Base-by-base conservation (phyloP, 1,140 invertebrate genomes). In the Brachionus manjavacas region DNA sequence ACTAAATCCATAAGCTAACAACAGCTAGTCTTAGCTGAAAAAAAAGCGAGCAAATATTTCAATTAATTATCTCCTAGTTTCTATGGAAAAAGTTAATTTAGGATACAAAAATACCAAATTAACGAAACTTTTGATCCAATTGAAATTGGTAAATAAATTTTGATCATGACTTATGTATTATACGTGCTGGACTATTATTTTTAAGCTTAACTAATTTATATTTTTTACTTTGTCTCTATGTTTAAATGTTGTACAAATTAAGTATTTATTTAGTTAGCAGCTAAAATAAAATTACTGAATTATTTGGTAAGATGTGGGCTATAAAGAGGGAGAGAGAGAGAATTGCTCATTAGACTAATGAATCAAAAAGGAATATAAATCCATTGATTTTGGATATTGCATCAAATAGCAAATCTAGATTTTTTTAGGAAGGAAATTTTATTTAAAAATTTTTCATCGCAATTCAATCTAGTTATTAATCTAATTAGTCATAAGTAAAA, bases 321-420 rank as follows among this genome's bases (percentile, higher is more conserved):
- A 31, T 68, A 68, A 31, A 39, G 31, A 31, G 25, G 7, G 31
- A 35, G 28, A 23, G 60, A 23, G 60, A 31, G 11, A 31, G 25
- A 31, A 68, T 68, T n/a, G 25, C 25, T 31, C 25, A 68, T 68
- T 68, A 35, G 66, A 16, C 66, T 68, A 31, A 68, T 68, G 66
- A 68, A 68, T 68, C 31, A 25, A 68, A 68, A 68, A 68, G 52
- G 3, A 9, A 60, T 20, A 60, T 25, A 60, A 60, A 25, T 16
- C n/a, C 16, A 41, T 39, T 72, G 35, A 39, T 72, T 39, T 72
- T 43, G 31, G 68, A 41, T 72, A 72, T 72, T 72, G 8, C 12
- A 72, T 72, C 31, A 72, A 72, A 72, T 72, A 72, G n/a, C 31
- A 72, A 72, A 72, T 72, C 68, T 72, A 72, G 68, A 72, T 41